Evolutionary conservation across 2,888 invertebrate genomes (phyloP), one percentile per base, ranked within the genome.

Genomic region (Chrysolina oricalcia): DNA sequence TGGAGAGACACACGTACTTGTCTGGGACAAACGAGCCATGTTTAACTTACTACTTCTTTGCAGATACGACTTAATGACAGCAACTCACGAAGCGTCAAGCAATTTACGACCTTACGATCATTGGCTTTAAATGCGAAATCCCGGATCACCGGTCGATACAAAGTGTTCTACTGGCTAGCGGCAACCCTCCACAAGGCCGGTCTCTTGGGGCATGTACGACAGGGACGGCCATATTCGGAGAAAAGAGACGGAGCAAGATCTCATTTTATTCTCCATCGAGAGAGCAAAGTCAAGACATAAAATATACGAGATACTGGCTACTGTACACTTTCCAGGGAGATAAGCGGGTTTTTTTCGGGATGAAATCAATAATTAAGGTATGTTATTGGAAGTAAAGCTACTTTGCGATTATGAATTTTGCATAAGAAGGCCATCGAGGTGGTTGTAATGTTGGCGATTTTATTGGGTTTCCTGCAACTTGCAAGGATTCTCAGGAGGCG

Each of bases 241-340:
- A 83, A 72, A 72, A 76, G 75, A 84, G 85, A 85, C 78, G 80
- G 83, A 80, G 78, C 82, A 73, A 75, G 81, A 79, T 81, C 83
- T 82, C 82, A 84, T 86, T 83, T 86, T 82, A 83, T 81, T 80
- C 78, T 80, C 83, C 81, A 83, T 83, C 85, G 72, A 81, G 85
- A 85, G 85, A 84, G 85, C 83, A 85, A 86, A 82, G 83, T 83
- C 81, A 73, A 78, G 78, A 82, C 86, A 84, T 87, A 87, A 87
- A 87, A 81, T 86, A 82, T 81, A 84, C 83, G 84, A 87, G 85
- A 87, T 87, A 87, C 86, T 86, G 86, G 85, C 86, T 85, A 84
- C 85, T 85, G 84, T 84, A 83, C 80, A 77, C 80, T 81, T 79
- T 80, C 78, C 74, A 73, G 73, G 75, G 73, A 78, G 74, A 80